phyloP scores from a whole-genome alignment of 2,888 invertebrate species.

The Lepeophtheirus nordmannii region DNA sequence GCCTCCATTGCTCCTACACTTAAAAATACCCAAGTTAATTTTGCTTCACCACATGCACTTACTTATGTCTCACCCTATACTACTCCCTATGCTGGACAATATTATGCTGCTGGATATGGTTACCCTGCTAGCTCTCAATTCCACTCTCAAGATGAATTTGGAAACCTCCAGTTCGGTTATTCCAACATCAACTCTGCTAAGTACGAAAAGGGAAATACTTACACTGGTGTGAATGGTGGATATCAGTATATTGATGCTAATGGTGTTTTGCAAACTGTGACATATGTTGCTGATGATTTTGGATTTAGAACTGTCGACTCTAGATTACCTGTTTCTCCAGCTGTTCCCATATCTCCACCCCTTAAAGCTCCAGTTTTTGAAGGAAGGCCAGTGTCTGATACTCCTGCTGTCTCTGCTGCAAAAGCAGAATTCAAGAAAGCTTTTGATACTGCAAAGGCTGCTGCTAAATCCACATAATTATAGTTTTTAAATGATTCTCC shows the following conservation, averaged over 20 bases:
- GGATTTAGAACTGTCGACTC: constrained; percentile 14
- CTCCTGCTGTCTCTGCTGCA: constrained; percentile 14
- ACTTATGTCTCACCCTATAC: not conserved
- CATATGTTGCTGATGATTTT: constrained; percentile 18
- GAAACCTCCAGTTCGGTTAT: constrained; percentile 20
- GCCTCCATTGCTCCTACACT: not conserved
- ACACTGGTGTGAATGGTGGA: constrained; percentile 12
- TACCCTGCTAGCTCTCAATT: constrained; percentile 7
- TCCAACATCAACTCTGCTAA: constrained; percentile 23
- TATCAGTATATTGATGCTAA: constrained; percentile 20
- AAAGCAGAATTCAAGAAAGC: constrained; percentile 18
- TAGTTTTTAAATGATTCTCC: not conserved
- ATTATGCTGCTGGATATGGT: not conserved
- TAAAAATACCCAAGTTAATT: no score
- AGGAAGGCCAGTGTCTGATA: not conserved
- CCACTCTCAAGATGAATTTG: constrained; percentile 23
- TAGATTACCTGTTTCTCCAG: constrained; percentile 17
- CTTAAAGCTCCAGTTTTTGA: constrained; percentile 9
- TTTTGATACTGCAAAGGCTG: not conserved
- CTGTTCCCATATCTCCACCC: not conserved
- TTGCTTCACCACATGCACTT: no score
- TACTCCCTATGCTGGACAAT: not conserved
- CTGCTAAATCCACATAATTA: not conserved
- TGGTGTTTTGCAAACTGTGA: constrained; percentile 4
- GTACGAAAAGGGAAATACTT: constrained; percentile 17